Base-by-base conservation (phyloP, 2,888 invertebrate species). In the Chelonus formosanus region DNA sequence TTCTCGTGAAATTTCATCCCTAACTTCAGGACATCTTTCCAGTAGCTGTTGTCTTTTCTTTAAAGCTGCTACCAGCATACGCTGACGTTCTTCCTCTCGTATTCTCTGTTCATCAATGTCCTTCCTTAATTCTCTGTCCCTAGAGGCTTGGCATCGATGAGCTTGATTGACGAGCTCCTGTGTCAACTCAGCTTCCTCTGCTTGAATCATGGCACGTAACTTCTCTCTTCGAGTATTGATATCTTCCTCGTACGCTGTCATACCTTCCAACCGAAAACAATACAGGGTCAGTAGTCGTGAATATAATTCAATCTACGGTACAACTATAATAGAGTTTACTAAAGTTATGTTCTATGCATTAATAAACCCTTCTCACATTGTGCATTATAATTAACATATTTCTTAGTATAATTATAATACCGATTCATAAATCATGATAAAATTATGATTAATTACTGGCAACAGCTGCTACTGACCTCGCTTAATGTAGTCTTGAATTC, bases 121-220 rank as follows among this genome's bases (percentile, higher is more conserved):
- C 0, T 80, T 80, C 68, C 85, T 84, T 82, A 87, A 87, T 68
- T 88, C 87, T 20, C 86, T 85, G 84, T 88, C 85, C 43, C 85
- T 76, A 0, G 80, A 77, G 3, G 85, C 86, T 0, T 85, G 84
- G 0, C 86, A 87, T 54, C 85, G 85, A 70, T 88, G 88, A 0
- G 86, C 86, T 67, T 85, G 80, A n/a, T 85, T 85, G 4, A 88
- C 85, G 20, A 90, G 85, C 78, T 88, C 88, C 3, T 84, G 84
- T 5, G 86, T 87, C 65, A 88, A 85, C 2, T 74, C 76, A 84
- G 74, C 88, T 76, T 90, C 90, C 5, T 77, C 79, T 0, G 80
- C 74, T 44, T 86, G 80, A 2, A 90, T 73, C 3, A 80, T 65
- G 8, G 70, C 67, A 0, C 79, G 77, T 5, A 82, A 79, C 76